phyloP scores from a whole-genome alignment of 64 coral and sea anemone genomes.

The Acropora tenuis region DNA sequence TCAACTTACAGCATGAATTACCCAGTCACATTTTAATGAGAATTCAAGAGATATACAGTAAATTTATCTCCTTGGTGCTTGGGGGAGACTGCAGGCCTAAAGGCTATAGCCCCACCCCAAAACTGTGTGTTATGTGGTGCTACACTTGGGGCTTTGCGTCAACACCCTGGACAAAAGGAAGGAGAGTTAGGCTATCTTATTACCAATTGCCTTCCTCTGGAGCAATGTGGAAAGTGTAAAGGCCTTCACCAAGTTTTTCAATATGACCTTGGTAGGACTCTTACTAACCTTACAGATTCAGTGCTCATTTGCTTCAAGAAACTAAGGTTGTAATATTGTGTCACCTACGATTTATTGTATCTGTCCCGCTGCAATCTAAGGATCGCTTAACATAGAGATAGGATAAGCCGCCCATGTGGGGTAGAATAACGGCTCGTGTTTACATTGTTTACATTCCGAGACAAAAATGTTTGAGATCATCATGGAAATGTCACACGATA shows the following conservation, averaged over 20 bases:
- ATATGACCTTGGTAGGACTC: slow-evolving; percentile 22
- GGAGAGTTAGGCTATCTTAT: slow-evolving; percentile 22
- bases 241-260: slow-evolving; percentile 11
- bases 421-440: no score
- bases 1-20: slow-evolving; percentile 12
- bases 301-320: no score
- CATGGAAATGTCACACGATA: no score
- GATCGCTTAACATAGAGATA: no score
- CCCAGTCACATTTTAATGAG: background rate
- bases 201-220: slow-evolving; percentile 15
- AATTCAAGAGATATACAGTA: slow-evolving; percentile 20
- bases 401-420: no score
- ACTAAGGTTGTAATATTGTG: no score
- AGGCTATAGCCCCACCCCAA: background rate
- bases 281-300: background rate
- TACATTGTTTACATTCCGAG: no score
- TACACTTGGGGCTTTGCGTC: slow-evolving; percentile 7
- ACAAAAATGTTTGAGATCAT: no score
- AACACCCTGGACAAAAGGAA: slow-evolving; percentile 15
- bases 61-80: slow-evolving; percentile 20
- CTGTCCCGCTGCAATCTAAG: no score
- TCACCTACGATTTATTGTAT: no score
- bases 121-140: slow-evolving; percentile 19
- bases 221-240: slow-evolving; percentile 26
- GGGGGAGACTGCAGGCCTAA: slow-evolving; percentile 10